phyloP scores from a whole-genome alignment of 2,113 vertebrate genomes.

The Upupa epops region DNA sequence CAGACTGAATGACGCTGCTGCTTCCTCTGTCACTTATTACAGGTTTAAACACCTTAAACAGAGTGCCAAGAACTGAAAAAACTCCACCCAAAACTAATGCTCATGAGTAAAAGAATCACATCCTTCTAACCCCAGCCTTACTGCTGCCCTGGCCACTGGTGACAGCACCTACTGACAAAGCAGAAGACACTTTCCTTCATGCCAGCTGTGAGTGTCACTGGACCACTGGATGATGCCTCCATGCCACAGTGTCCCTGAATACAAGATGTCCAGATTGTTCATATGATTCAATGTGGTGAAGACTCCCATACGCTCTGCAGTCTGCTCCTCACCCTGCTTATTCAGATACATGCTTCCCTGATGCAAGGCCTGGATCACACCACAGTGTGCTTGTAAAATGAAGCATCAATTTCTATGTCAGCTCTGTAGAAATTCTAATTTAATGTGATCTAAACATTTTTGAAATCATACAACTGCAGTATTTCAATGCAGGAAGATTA shows the following conservation, averaged over 20 bases:
- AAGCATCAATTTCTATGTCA: accelerated
- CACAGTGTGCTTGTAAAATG: background rate
- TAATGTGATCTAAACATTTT: background rate
- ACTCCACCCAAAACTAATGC: accelerated
- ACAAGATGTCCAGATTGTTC: too few relatives aligned
- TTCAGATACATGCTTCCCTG: accelerated
- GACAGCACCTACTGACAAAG: background rate
- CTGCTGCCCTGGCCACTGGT: background rate
- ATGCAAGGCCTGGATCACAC: accelerated
- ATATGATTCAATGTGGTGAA: background rate
- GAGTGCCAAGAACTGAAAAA: background rate
- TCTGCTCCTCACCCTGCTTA: background rate
- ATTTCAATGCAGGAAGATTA: background rate
- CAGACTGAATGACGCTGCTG: background rate
- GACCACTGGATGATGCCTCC: background rate
- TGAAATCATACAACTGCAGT: background rate
- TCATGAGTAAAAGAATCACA: background rate
- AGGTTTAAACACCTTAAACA: background rate
- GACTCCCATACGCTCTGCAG: background rate
- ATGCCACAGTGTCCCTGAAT: accelerated
- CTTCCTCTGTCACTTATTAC: background rate
- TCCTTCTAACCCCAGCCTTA: accelerated
- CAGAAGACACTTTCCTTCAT: background rate
- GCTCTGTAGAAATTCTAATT: background rate
- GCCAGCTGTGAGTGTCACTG: background rate